Evolutionary conservation across 2,888 invertebrate species (phyloP), one percentile per base, ranked within the genome.

Genomic region (Elmis aenea): DNA sequence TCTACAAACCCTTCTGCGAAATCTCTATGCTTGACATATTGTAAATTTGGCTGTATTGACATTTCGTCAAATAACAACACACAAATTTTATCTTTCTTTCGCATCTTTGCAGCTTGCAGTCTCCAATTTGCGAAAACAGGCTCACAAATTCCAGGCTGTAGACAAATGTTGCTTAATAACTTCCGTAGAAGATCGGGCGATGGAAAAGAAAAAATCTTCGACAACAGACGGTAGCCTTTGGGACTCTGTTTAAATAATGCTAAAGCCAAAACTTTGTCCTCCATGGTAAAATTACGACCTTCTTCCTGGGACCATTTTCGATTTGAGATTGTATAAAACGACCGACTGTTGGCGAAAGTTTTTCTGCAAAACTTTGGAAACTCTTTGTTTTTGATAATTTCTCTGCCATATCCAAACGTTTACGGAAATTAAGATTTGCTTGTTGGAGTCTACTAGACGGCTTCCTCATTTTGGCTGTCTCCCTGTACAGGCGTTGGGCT

Each of bases 11-110:
- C 30, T 12, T 30, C 30, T 3, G 22, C 12, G 13, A 8, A 14
- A 22, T 30, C 30, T n/a, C n/a, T 9, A n/a, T 30, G 11, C 3
- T 20, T 11, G 10, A 5, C 8, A 13, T 30, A 30, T 4, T 30
- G 12, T 3, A 30, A 8, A 22, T 14, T 11, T 9, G 30, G 13
- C 10, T 10, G 11, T 10, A 29, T 11, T 5, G 20, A 20, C 31
- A 39, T 28, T 21, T 39, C 39, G 15, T 39, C 34, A 22, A 35
- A 40, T 10, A 26, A 9, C 10, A 35, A 9, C 2, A 34, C 22
- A 22, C 26, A 40, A n/a, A 13, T 33, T 22, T 26, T 30, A 13
- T 40, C 35, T 3, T 16, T 30, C 11, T 3, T 6, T 6, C 18
- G 9, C 25, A 31, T 23, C 16, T 30, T 36, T 5, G 8, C 6